Evolutionary conservation across 2,113 vertebrate species (phyloP).

Genomic region (Labeo catla): DNA sequence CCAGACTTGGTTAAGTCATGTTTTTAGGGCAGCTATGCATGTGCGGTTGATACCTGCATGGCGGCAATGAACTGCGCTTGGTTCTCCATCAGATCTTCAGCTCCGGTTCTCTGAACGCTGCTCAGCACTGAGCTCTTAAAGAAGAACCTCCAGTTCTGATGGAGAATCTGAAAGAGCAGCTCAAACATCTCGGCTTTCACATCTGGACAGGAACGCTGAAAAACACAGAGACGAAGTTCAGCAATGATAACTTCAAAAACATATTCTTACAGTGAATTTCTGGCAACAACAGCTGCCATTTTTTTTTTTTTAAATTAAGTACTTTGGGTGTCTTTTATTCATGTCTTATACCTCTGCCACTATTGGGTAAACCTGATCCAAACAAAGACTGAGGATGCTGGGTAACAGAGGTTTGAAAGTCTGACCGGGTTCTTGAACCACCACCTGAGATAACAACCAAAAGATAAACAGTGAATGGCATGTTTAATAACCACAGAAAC

Average conservation of each 20-base stretch:
- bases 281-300: neutral
- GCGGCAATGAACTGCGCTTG: slow-evolving; percentile 94
- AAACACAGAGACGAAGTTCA: neutral
- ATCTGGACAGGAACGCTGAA: slow-evolving; percentile 91
- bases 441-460: slow-evolving; percentile 81
- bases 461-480: neutral
- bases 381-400: slow-evolving; percentile 92
- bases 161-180: slow-evolving; percentile 93
- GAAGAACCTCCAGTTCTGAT: slow-evolving; percentile 99
- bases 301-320: too few species aligned
- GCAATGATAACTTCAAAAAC: neutral
- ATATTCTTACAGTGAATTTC: neutral
- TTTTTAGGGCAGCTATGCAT: neutral
- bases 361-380: slow-evolving; percentile 99
- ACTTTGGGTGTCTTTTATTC: neutral
- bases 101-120: slow-evolving; percentile 85
- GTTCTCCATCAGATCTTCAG: slow-evolving; percentile 95
- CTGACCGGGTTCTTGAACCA: slow-evolving; percentile 96
- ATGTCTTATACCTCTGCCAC: slow-evolving; percentile 86
- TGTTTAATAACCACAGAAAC: neutral
- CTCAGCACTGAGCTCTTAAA: slow-evolving; percentile 93
- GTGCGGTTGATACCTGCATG: slow-evolving; percentile 86
- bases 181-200: slow-evolving; percentile 97
- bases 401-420: slow-evolving; percentile 97
- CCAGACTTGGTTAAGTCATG: neutral